phyloP scores from a whole-genome alignment of 2,888 invertebrate genomes.

The Drosophila hamatofila region DNA sequence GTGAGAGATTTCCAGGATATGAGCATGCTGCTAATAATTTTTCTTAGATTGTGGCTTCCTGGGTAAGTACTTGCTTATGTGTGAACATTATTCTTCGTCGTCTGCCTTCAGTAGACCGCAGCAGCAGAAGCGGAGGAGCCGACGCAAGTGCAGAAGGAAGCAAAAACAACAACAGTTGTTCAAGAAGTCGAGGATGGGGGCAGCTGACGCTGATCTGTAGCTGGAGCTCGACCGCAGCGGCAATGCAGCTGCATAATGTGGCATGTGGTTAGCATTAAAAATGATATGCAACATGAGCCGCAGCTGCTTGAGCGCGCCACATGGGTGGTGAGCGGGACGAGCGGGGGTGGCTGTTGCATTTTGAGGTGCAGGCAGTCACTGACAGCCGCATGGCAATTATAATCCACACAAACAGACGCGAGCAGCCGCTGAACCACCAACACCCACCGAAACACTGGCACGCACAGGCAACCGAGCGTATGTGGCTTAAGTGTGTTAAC shows the following conservation, averaged over 20 bases:
- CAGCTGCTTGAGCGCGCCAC: constrained; percentile 47
- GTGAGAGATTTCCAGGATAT: constrained; percentile 27
- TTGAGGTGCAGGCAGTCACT: constrained; percentile 70
- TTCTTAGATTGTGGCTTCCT: constrained; percentile 32
- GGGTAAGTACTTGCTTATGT: constrained; percentile 74
- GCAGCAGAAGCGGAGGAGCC: constrained; percentile 11
- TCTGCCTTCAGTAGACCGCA: constrained; percentile 69
- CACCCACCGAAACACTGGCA: constrained; percentile 40
- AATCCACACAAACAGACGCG: constrained; percentile 71
- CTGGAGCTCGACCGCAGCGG: constrained; percentile 67
- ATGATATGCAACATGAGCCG: constrained; percentile 77
- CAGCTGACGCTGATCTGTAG: constrained; percentile 25
- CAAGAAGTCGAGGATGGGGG: constrained; percentile 14
- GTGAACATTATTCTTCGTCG: constrained; percentile 77
- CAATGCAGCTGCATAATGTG: constrained; percentile 79
- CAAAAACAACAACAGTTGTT: constrained; percentile 29
- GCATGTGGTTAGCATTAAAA: constrained; percentile 83
- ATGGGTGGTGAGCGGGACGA: not conserved
- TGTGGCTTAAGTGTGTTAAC: constrained; percentile 73
- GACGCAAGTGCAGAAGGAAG: not conserved
- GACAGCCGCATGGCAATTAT: constrained; percentile 81
- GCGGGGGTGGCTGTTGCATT: constrained; percentile 9
- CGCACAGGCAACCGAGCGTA: constrained; percentile 49
- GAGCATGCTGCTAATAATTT: not conserved
- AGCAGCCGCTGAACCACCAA: constrained; percentile 19